phyloP scores from a whole-genome alignment of 2,113 vertebrate species.

The Plestiodon gilberti region DNA sequence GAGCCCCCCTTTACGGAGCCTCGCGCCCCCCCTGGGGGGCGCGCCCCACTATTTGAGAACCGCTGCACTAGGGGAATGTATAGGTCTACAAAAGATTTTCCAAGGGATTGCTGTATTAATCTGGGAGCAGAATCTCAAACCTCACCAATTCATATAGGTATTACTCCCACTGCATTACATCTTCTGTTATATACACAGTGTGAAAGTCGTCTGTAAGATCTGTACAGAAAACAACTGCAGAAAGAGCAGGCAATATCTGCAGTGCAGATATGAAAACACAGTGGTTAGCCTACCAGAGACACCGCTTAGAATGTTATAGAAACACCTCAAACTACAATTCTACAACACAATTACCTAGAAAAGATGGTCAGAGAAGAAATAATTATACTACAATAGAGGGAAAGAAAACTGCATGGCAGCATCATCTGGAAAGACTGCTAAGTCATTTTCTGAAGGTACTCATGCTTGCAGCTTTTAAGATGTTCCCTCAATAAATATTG shows the following conservation, averaged over 20 bases:
- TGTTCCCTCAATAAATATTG: not conserved
- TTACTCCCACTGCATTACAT: not conserved
- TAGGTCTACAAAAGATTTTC: not conserved
- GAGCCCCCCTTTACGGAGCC: too few relatives aligned
- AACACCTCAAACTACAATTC: not conserved
- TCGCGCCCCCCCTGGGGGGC: too few relatives aligned
- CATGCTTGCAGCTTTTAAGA: not conserved
- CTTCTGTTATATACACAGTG: not conserved
- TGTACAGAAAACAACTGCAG: accelerated
- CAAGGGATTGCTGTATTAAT: not conserved
- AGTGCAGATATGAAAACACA: not conserved
- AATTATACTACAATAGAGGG: not conserved
- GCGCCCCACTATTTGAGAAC: too few relatives aligned
- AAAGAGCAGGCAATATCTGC: not conserved
- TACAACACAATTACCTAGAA: too few relatives aligned
- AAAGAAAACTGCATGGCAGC: not conserved
- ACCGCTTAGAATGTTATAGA: not conserved
- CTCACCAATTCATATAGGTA: too few relatives aligned
- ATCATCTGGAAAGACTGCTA: not conserved
- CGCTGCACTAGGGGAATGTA: too few relatives aligned
- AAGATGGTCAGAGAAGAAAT: not conserved
- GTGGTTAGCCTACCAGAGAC: not conserved
- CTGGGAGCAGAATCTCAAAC: not conserved
- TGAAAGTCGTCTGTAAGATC: not conserved
- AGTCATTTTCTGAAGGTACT: too few relatives aligned